phyloP scores from a whole-genome alignment of 2,888 invertebrate species.

The Colletes collaris region DNA sequence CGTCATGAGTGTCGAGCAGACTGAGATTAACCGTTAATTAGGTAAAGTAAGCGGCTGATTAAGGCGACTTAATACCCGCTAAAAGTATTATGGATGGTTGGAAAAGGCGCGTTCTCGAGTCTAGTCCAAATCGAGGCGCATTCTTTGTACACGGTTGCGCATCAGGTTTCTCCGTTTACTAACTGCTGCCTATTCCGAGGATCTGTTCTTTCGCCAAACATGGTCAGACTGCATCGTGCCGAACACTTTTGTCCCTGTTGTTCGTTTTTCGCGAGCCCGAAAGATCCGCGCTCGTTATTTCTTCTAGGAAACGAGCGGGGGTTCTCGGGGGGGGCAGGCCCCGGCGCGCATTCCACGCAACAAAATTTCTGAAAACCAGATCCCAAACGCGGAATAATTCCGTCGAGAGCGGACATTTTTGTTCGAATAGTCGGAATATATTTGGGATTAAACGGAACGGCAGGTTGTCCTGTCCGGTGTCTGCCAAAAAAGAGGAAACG shows the following conservation, averaged over 20 bases:
- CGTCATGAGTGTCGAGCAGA: neutral
- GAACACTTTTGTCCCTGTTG: constrained; percentile 57
- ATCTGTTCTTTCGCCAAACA: constrained; percentile 62
- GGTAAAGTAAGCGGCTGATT: no score
- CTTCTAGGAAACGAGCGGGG: constrained; percentile 57
- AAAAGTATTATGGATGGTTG: neutral
- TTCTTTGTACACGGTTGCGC: constrained; percentile 29
- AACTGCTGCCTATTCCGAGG: constrained; percentile 57
- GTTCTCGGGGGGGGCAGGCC: constrained; percentile 5
- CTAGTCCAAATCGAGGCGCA: constrained; percentile 24
- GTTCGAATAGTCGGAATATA: no score
- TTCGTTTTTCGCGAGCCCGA: constrained; percentile 48
- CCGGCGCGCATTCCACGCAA: constrained; percentile 15
- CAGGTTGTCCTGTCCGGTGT: neutral
- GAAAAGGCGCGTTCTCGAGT: neutral
- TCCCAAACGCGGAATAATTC: no score
- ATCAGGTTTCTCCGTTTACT: constrained; percentile 38
- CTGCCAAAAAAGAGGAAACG: neutral
- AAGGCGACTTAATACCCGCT: no score
- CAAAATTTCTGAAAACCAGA: constrained; percentile 38
- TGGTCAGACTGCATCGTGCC: constrained; percentile 63
- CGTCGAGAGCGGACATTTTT: no score
- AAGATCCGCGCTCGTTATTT: constrained; percentile 62
- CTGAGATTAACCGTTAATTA: no score
- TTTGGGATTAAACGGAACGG: neutral